Conservation (phyloP, 2,888 invertebrate genomes). For the Acleris laterana region DNA sequence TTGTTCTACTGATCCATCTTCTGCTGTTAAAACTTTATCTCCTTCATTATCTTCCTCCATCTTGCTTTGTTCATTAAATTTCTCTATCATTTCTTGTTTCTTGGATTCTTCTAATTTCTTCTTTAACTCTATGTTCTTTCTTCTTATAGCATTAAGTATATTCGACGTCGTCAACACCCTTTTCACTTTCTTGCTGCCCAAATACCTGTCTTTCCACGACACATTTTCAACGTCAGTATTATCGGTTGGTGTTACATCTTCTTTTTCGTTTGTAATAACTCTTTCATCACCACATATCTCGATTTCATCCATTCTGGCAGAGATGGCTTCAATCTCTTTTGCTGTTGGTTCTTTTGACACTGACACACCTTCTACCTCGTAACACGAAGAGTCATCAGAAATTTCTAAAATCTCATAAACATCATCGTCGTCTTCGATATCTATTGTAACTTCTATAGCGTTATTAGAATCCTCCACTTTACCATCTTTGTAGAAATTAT, state of each 20-base stretch:
- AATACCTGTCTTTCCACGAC: constrained; percentile 85
- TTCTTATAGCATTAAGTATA: constrained; percentile 84
- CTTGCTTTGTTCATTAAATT: constrained; percentile 3
- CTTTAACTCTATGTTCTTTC: constrained; percentile 81
- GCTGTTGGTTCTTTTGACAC: constrained; percentile 76
- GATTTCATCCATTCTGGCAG: constrained; percentile 78
- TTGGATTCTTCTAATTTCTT: constrained; percentile 56
- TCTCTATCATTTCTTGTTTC: constrained; percentile 41
- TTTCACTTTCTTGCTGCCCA: constrained; percentile 85
- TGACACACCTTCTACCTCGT: constrained; percentile 64
- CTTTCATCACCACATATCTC: constrained; percentile 67
- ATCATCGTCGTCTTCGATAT: constrained; percentile 46
- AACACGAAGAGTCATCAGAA: constrained; percentile 71
- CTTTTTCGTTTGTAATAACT: constrained; percentile 39
- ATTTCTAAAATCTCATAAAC: constrained; percentile 68
- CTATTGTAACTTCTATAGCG: constrained; percentile 15
- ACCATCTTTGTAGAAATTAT: constrained; percentile 63
- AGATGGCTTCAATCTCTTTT: constrained; percentile 73
- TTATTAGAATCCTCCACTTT: constrained; percentile 21
- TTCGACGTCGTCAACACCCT: constrained; percentile 82
- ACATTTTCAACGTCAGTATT: constrained; percentile 48
- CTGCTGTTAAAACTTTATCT: constrained; percentile 59
- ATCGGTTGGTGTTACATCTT: constrained; percentile 33
- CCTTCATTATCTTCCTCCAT: constrained; percentile 45
- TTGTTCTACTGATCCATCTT: constrained; percentile 83